phyloP scores from a whole-genome alignment of 1,140 invertebrate genomes.

The Solenopsis invicta region DNA sequence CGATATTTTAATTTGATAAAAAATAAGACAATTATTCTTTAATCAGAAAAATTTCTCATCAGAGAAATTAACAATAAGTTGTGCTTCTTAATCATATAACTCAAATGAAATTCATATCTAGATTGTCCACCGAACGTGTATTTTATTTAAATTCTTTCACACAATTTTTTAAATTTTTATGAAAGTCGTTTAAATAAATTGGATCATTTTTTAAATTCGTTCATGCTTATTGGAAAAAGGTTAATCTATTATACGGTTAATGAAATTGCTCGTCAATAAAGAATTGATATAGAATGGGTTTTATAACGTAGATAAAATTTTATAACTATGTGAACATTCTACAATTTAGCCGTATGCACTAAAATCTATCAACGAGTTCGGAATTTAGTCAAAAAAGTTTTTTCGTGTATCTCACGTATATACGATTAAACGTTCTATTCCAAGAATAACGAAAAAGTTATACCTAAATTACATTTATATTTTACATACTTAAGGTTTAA shows the following conservation, averaged over 20 bases:
- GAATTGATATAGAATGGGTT: slow-evolving; percentile 1
- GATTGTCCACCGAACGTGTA: not conserved
- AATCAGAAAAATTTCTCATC: not conserved
- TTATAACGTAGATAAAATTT: slow-evolving; percentile 19
- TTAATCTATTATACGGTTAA: slow-evolving; percentile 48
- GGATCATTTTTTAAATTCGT: slow-evolving; percentile 27
- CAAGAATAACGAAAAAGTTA: not conserved
- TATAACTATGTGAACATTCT: slow-evolving; percentile 6
- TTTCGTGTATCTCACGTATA: not conserved
- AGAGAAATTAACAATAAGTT: no score
- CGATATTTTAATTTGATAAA: not conserved
- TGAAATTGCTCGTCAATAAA: slow-evolving; percentile 36
- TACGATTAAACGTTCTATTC: not conserved
- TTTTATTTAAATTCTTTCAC: slow-evolving; percentile 28
- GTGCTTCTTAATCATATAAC: not conserved
- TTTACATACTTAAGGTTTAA: no score
- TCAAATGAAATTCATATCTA: not conserved
- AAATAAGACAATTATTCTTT: not conserved
- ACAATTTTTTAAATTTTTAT: slow-evolving; percentile 22
- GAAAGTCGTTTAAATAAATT: slow-evolving; percentile 24
- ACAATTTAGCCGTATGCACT: not conserved
- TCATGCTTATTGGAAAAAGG: not conserved
- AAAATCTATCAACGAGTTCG: slow-evolving; percentile 7
- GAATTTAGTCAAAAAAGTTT: not conserved
- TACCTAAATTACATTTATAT: not conserved